Evolutionary conservation across 2,888 invertebrate species (phyloP), one percentile per base, ranked within the genome.

Genomic region (Morpho helenor): DNA sequence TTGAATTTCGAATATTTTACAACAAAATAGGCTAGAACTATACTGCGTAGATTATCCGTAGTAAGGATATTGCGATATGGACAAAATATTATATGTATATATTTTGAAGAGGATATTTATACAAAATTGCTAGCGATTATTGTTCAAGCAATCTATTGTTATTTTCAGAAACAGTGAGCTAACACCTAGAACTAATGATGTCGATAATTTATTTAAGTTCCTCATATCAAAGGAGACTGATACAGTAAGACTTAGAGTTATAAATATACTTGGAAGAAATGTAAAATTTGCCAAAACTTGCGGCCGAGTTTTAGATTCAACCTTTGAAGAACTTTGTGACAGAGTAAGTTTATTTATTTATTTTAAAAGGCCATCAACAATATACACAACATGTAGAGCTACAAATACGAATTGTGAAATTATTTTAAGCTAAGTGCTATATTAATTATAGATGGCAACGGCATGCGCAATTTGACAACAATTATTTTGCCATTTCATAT

Each of bases 161-260:
- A 61, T 62, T 81, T 87, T 62, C 80, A 95, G 95, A 66, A 95
- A 94, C 76, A 91, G 92, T 43, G 93, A 95, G 84, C 65, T 85
- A 8, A 80, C 81, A n/a, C 70, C 80, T 43, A 93, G 94, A 66
- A 89, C 91, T 74, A 92, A 92, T 78, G 90, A 91, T 40, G 92
- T 97, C 66, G 94, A 97, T 68, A 94, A 93, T 72, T 93, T 98
- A 69, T 99, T 99, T 76, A 98, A 98, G 86, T 94, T 95, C 69
- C 89, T 99, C 47, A 93, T 95, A 75, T 94, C 97, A 0, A 95
- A 95, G 81, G 98, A 99, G 88, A 98, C 95, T 76, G 98, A 99
- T 78, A 93, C 94, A 23, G 94, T 98, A 22, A 92, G 98, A 66
- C 93, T 96, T n/a, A 93, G 95, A 73, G 95, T 94, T 0, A 93